Percentiles rank a stretch among this genome's conserved stretches.
phyloP scores from a whole-genome alignment of 2,888 invertebrate species.

The Drosophila hamatofila region DNA sequence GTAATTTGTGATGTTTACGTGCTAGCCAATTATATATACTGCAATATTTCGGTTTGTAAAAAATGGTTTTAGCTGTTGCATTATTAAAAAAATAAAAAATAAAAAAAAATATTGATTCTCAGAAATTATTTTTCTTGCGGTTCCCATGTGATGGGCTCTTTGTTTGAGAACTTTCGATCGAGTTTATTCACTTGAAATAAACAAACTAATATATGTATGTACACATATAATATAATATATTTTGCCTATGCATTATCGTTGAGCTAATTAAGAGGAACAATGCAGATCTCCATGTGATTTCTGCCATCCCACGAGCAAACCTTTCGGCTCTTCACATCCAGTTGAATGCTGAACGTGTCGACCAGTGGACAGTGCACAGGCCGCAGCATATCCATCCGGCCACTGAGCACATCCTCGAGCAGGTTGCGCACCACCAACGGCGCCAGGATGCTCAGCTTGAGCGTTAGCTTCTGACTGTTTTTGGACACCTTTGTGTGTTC shows the following conservation, averaged over 20 bases:
- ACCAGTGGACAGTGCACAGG: conserved; percentile 34
- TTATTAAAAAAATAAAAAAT: too few relatives aligned
- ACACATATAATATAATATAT: background rate
- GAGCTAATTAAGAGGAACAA: conserved; percentile 16
- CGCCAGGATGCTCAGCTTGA: conserved; percentile 72
- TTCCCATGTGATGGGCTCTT: background rate
- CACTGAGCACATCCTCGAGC: conserved; percentile 62
- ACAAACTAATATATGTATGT: background rate
- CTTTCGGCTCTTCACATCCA: conserved; percentile 21
- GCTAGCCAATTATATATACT: too few relatives aligned
- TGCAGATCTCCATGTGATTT: conserved; percentile 4
- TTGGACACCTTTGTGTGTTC: background rate
- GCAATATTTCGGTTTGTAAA: too few relatives aligned
- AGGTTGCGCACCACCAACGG: conserved; percentile 53
- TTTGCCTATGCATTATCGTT: background rate
- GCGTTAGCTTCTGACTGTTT: conserved; percentile 47
- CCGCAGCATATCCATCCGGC: conserved; percentile 39
- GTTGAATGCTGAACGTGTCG: conserved; percentile 20
- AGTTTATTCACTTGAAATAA: background rate
- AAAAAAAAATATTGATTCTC: too few relatives aligned
- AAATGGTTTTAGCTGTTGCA: too few relatives aligned
- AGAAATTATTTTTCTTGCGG: background rate
- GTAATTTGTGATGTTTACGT: too few relatives aligned
- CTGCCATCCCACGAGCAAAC: background rate
- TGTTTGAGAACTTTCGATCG: background rate